These are phyloP conservation scores for Archilochus colubris DNA, from an alignment of 2,113 vertebrate species.

Conservation along the genomic window DNA sequence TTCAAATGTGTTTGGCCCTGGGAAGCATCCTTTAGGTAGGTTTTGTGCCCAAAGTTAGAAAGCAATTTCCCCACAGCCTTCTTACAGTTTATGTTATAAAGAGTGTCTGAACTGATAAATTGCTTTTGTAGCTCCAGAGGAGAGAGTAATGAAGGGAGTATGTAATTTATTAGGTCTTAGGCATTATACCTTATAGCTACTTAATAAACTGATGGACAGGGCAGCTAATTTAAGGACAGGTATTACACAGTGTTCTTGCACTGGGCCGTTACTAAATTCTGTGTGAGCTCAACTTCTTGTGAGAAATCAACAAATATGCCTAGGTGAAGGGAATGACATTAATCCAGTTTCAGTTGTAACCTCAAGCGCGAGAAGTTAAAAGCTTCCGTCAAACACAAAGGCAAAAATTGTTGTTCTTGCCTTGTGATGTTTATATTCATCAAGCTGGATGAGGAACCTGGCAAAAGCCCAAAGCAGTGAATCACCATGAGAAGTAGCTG, in stretches of 20 bases:
- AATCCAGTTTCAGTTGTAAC: neutral
- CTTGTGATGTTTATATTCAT: neutral
- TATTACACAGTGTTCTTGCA: neutral
- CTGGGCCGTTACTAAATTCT: neutral
- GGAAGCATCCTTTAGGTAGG: neutral
- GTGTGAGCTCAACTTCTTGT: neutral
- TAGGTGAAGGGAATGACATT: neutral
- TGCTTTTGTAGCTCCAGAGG: neutral
- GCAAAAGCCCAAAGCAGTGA: neutral
- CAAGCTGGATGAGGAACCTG: neutral
- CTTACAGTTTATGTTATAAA: neutral
- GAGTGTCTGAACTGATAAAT: neutral
- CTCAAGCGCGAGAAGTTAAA: neutral
- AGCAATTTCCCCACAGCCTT: neutral
- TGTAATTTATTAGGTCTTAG: neutral
- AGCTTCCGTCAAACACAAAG: neutral
- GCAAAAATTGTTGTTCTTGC: neutral
- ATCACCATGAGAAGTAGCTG: neutral
- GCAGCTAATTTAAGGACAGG: neutral
- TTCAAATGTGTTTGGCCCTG: neutral
- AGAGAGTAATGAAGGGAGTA: neutral
- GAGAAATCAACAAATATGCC: neutral
- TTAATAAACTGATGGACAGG: neutral
- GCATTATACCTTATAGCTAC: neutral
- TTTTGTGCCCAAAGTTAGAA: neutral